Percentiles rank a stretch among this genome's conserved stretches.
Evolutionary conservation across 1,140 invertebrate species (phyloP).

Genomic region (Streblospio benedicti): DNA sequence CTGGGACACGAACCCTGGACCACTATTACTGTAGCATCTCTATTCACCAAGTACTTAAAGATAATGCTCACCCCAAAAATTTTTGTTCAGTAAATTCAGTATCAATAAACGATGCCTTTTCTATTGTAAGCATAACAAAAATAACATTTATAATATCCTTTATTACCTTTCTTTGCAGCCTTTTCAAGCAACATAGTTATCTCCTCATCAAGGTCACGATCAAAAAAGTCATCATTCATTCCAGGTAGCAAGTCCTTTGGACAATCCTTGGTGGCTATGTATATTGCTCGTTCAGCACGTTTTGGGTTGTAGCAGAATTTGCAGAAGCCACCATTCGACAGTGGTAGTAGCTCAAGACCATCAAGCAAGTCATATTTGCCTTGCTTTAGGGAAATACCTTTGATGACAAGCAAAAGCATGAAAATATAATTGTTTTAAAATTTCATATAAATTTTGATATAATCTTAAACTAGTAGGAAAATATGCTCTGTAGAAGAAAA

Average conservation of each 20-base stretch:
- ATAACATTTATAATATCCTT: no score
- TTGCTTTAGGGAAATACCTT: not conserved
- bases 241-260: conserved; percentile 9
- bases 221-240: conserved; percentile 12
- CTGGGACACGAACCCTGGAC: no score
- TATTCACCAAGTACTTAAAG: no score
- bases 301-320: conserved; percentile 6
- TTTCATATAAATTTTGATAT: no score
- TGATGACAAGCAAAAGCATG: no score
- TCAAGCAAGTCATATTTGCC: conserved; percentile 13
- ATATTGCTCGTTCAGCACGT: conserved; percentile 9
- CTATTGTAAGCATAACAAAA: not conserved
- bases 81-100: no score
- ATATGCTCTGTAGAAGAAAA: no score
- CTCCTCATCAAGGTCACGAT: conserved; percentile 13
- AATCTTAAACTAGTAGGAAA: no score
- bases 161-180: conserved; percentile 8
- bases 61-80: no score
- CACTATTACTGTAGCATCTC: no score
- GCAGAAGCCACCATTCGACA: conserved; percentile 14
- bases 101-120: no score
- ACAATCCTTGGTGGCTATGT: conserved; percentile 5
- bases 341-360: conserved; percentile 14
- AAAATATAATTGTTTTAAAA: no score
- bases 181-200: conserved; percentile 6